Evolutionary conservation across 2,888 invertebrate genomes (phyloP), one percentile per base, ranked within the genome.

Genomic region (Thelaira solivaga): DNA sequence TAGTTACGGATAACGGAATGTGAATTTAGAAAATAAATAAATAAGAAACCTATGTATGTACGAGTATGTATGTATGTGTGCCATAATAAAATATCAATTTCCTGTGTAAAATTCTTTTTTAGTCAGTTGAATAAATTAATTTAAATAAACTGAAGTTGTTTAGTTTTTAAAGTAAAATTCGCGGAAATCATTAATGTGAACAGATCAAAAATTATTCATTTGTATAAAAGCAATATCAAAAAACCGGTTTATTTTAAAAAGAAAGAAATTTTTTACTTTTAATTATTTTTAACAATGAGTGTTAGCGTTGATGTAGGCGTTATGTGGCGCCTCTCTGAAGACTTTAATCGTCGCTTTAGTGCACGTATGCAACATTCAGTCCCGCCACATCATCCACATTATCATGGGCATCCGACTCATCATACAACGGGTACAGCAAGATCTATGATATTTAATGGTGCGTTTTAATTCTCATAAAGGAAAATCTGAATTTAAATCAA

Each of bases 271-370:
- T 29, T 59, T 61, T 55, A n/a, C 13, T 43, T 57, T 39, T 34
- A 45, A 72, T 64, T 62, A 49, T 51, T 43, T 39, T 62, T 39
- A 55, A 80, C 64, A 57, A 89, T 89, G 89, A 89, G 89, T 84
- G 89, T 89, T 74, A 88, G 89, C 82, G 88, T 89, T 72, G 89
- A 89, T 80, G 88, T 89, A 81, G 89, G 89, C 85, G 89, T 89
- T 81, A 89, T 89, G 89, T 89, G 89, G 89, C 89, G 89, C 83
- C 87, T 89, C 57, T 89, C 89, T 36, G 89, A 89, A 83, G 88
- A 89, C 82, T 88, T 89, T 69, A 89, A 88, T 80, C 84, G 89
- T n/a, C 86, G 89, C 39, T 89, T 89, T 76, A 89, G 88, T n/a
- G 85, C 88, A 34, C 87, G 88, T 22, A 88, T 89, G 85, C 89